Conservation (phyloP, 30 jellyfish, hydroid and myxozoan species). For the Pelagia noctiluca region DNA sequence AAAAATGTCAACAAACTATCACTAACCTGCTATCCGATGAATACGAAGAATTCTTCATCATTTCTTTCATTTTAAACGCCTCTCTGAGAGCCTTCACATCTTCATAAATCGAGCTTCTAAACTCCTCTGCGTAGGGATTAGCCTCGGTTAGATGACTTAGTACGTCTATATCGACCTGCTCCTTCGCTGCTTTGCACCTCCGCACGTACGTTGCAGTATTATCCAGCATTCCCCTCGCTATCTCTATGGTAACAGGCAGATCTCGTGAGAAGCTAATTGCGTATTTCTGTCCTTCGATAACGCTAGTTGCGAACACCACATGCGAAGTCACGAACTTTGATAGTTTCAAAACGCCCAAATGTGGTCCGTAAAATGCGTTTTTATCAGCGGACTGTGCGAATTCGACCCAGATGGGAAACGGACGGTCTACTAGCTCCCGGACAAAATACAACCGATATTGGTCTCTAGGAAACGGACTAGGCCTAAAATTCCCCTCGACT, state of each 20-base stretch:
- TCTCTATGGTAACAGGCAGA: conserved; percentile 81
- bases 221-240: conserved; percentile 70
- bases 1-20: too few relatives aligned
- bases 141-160: conserved; percentile 43
- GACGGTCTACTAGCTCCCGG: conserved; percentile 62
- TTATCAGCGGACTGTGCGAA: conserved; percentile 61
- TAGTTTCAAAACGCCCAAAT: conserved; percentile 65
- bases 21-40: not conserved
- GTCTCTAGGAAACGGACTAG: conserved; percentile 62
- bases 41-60: not conserved
- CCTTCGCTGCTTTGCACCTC: conserved; percentile 32
- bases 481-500: conserved; percentile 64
- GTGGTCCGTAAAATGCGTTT: conserved; percentile 80
- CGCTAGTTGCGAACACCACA: conserved; percentile 76
- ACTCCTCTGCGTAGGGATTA: conserved; percentile 43
- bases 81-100: conserved; percentile 40
- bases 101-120: conserved; percentile 54
- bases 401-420: conserved; percentile 71
- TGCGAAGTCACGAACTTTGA: conserved; percentile 32
- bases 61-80: conserved; percentile 20
- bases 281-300: conserved; percentile 67
- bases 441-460: conserved; percentile 41
- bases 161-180: conserved; percentile 52
- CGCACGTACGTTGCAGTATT: conserved; percentile 54
- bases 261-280: conserved; percentile 89